Percentiles rank a stretch among this genome's conserved stretches.
phyloP scores from a whole-genome alignment of 2,113 vertebrate genomes.

The Gorsachius goisagi region DNA sequence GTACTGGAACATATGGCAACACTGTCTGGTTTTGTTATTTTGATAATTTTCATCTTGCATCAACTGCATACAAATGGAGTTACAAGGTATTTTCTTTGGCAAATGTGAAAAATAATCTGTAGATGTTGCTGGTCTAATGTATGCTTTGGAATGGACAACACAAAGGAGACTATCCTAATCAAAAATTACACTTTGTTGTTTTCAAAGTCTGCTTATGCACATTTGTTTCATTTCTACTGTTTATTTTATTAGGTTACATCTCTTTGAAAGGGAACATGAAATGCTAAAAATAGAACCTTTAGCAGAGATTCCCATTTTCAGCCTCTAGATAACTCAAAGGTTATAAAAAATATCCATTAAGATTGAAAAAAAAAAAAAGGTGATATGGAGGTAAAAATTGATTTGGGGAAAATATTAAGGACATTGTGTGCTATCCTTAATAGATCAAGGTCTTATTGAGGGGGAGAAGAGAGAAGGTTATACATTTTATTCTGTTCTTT shows the following conservation, averaged over 20 bases:
- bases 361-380: not conserved
- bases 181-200: not conserved
- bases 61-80: conserved; percentile 25
- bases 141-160: not conserved
- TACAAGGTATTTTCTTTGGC: not conserved
- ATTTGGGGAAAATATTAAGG: not conserved
- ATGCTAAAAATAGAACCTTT: not conserved
- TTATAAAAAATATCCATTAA: not conserved
- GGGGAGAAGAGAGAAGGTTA: not conserved
- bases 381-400: not conserved
- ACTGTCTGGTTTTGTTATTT: conserved; percentile 31
- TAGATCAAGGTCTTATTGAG: not conserved
- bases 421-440: not conserved
- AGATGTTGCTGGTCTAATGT: not conserved
- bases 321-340: not conserved
- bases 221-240: not conserved
- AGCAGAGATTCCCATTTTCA: not conserved
- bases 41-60: not conserved
- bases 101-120: conserved; percentile 14
- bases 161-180: not conserved
- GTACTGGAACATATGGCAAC: conserved; percentile 49
- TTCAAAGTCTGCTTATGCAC: not conserved
- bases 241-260: not conserved
- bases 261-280: not conserved
- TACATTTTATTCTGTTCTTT: not conserved